Evolutionary conservation across 2,797 vertebrate species (phyloP), one percentile per base, ranked within the genome.

Genomic region (Threskiornis aethiopicus): DNA sequence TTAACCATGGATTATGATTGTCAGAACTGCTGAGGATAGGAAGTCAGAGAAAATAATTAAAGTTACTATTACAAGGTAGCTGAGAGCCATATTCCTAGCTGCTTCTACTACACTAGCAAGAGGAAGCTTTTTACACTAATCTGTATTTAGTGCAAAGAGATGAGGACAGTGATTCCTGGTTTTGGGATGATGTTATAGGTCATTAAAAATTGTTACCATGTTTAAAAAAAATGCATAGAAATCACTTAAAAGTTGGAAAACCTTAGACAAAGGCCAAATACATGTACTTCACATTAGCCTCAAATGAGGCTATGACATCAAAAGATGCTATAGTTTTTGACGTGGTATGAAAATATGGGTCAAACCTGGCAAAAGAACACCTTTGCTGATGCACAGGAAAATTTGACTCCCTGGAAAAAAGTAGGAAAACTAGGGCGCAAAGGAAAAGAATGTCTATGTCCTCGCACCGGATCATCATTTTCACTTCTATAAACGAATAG

Each of bases 401-500:
- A 72, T 44, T 10, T 37, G 25, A 16, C 13, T 57, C 8, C 16
- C 7, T 24, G 19, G 25, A 16, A 73, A 66, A 57, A 24, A 28
- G 17, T 2, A 33, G 31, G 14, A 24, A 22, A 26, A 15, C 16
- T 2, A 15, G 4, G 11, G 11, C 5, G 4, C 7, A 4, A 33
- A 33, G 26, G 22, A 25, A 33, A 24, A 64, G 25, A 3, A 25
- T 6, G 28, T 28, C 35, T 10, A 2, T 2, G 26, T 4, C 20
- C 17, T 19, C 0, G 1, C 4, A 2, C 31, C 6, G 3, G 31
- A 8, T 37, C 24, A 0, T 5, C 10, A 4, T 42, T 39, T 39
- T 16, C 16, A 2, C 10, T 13, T 46, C 10, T 3, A 9, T 22
- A 6, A 16, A 14, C 3, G 7, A 31, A 35, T 4, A 46, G 42